Evolutionary conservation across 2,888 invertebrate species (phyloP).

Genomic region (Eristalinus sepulchralis): DNA sequence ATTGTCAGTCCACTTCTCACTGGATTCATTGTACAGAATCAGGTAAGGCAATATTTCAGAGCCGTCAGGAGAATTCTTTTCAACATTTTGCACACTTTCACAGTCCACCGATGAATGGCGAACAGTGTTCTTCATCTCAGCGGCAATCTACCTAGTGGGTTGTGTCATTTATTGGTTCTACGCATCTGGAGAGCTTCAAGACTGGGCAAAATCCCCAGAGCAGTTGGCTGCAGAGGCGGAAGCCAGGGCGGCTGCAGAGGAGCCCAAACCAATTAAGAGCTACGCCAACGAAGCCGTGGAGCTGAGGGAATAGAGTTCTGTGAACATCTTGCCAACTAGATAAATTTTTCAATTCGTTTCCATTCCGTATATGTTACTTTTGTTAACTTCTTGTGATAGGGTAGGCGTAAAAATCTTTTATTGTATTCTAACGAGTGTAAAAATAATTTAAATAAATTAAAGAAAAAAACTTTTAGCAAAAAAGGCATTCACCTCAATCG

Average conservation of each 20-base stretch:
- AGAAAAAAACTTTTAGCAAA: slow-evolving; percentile 34
- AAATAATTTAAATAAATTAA: slow-evolving; percentile 27
- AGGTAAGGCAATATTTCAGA: slow-evolving; percentile 82
- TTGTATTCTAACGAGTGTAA: neutral
- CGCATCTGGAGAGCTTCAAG: slow-evolving; percentile 90
- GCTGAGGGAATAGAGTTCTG: slow-evolving; percentile 76
- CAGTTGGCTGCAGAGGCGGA: slow-evolving; percentile 77
- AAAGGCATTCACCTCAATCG: neutral
- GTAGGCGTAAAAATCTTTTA: neutral
- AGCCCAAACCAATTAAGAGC: slow-evolving; percentile 74
- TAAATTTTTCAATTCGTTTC: neutral
- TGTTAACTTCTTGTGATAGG: slow-evolving; percentile 9
- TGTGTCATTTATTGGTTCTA: slow-evolving; percentile 91
- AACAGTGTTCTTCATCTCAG: slow-evolving; percentile 92
- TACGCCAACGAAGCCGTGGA: slow-evolving; percentile 79
- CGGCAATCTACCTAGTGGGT: slow-evolving; percentile 91
- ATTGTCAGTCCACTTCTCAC: slow-evolving; percentile 93
- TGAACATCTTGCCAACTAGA: slow-evolving; percentile 39
- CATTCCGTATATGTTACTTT: neutral
- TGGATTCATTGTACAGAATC: slow-evolving; percentile 88
- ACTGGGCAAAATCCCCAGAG: slow-evolving; percentile 85
- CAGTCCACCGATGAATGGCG: slow-evolving; percentile 91
- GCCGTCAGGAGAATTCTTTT: neutral
- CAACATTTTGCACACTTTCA: slow-evolving; percentile 62
- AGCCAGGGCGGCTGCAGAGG: slow-evolving; percentile 81